A percentile compares a stretch with the other conserved stretches of the same genome.
These are phyloP conservation scores for Bufotes viridis DNA, from an alignment of 2,797 vertebrate genomes.

Conservation along the genomic window DNA sequence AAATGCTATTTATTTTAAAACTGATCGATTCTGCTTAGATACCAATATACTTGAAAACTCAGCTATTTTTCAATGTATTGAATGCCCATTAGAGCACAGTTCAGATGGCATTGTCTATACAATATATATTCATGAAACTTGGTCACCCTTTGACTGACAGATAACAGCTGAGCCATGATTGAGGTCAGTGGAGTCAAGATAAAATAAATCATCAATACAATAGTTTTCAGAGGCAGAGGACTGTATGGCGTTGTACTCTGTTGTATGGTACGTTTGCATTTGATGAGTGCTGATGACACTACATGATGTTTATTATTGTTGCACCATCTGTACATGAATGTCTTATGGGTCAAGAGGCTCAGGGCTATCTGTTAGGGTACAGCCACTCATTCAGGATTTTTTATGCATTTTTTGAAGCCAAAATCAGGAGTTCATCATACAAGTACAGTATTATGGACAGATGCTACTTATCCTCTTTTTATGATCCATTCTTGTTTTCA, in stretches of 20 bases:
- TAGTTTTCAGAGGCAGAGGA: constrained; percentile 46
- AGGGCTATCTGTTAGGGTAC: no score
- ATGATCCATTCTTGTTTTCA: no score
- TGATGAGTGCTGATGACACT: neutral
- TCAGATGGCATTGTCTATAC: constrained; percentile 51
- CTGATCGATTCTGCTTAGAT: neutral
- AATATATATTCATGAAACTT: constrained; percentile 59
- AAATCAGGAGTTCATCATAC: no score
- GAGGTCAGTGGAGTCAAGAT: constrained; percentile 60
- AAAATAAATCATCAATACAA: constrained; percentile 60
- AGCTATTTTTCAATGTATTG: constrained; percentile 8
- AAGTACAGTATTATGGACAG: no score
- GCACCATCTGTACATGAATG: neutral
- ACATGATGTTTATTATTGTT: neutral
- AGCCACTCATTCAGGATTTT: no score
- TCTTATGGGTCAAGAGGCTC: neutral
- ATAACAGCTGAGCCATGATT: constrained; percentile 59
- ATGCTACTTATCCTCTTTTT: no score
- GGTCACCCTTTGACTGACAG: constrained; percentile 59
- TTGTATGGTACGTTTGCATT: neutral
- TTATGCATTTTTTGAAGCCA: no score
- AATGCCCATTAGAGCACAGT: constrained; percentile 23
- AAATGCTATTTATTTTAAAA: neutral
- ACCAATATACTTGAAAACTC: constrained; percentile 3
- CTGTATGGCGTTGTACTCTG: constrained; percentile 26